Evolutionary conservation across 2,888 invertebrate genomes (phyloP), one percentile per base, ranked within the genome.

Genomic region (Drosophila fulvimacula): DNA sequence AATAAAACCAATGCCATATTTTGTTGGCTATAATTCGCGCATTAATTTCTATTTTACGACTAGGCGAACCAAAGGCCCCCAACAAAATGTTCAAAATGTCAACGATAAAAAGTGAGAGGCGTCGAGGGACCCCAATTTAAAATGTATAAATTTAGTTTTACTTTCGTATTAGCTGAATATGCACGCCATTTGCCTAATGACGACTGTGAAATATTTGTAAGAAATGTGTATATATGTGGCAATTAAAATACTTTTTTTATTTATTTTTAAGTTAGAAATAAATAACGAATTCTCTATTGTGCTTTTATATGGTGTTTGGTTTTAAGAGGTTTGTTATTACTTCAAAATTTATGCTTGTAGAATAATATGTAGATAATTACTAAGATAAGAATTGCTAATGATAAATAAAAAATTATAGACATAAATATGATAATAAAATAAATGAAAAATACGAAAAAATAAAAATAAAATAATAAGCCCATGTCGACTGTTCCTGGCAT

Each of bases 11-110:
- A 49, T 65, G 75, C 63, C 75, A 76, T 71, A 76, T 71, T 74
- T 71, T 61, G 71, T 63, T 61, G 63, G 42, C 52, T 46, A 58
- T 68, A 71, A 82, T 75, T 77, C 64, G 67, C 69, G 72, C 77
- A 75, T 79, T 84, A 56, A 73, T 79, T 82, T 59, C 19, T 58
- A 78, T 69, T 78, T 78, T 69, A 78, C 55, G 65, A 68, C 51
- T 62, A 6, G 5, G 7, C 67, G 11, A 24, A 39, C 46, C 55
- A 58, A 11, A 51, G 57, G 57, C 51, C 48, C 46, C 48, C 52
- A 60, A 24, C 15, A 56, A 69, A 57, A 69, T 64, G 52, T n/a
- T n/a, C n/a, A n/a, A n/a, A n/a, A n/a, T 73, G 53, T 66, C 78
- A 65, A 69, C 73, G 81, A 67, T 81, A 68, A 78, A 79, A 73